Evolutionary conservation across 2,888 invertebrate genomes (phyloP), one percentile per base, ranked within the genome.

Genomic region (Euplexia lucipara): DNA sequence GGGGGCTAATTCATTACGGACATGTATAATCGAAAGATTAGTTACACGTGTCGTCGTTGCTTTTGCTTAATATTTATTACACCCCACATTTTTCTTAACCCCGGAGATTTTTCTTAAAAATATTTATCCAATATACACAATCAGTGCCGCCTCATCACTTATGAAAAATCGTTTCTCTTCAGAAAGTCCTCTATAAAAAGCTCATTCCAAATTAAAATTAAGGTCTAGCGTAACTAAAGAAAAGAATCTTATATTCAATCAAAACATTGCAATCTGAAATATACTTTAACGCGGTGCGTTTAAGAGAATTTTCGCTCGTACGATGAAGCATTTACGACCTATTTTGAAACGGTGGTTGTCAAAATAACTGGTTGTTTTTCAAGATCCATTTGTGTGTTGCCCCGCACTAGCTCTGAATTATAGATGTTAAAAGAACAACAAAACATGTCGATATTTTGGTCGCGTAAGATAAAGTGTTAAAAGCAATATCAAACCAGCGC

Each of bases 181-280:
- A 89, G 85, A 90, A 85, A 92, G 87, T 90, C 88, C 88, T 92
- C 93, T 93, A 94, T 94, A 95, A 95, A 95, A 95, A 95, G 90
- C 92, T 93, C 91, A 93, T 94, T 93, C 88, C 86, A 93, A 95
- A 95, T 95, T 95, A 95, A 95, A 95, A 95, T 94, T 94, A 94
- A 95, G 93, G 93, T 93, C 93, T 94, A 92, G 90, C 91, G 86
- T 90, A 87, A 87, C 91, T 85, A 86, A 90, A 87, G 88, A 87
- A 89, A 86, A 91, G 74, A 83, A 87, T 87, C 86, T 85, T 85
- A 84, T 86, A 89, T 89, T 88, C 90, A 83, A 80, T 78, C 65
- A 44, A 8, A 42, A 8, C 4, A 16, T n/a, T 44, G 26, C 70
- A 78, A 52, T 62, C 57, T 65, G 86, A 90, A 91, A 70, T 67